These are phyloP conservation scores for Channa striata DNA, from an alignment of 2,797 vertebrate species.

Conservation along the genomic window DNA sequence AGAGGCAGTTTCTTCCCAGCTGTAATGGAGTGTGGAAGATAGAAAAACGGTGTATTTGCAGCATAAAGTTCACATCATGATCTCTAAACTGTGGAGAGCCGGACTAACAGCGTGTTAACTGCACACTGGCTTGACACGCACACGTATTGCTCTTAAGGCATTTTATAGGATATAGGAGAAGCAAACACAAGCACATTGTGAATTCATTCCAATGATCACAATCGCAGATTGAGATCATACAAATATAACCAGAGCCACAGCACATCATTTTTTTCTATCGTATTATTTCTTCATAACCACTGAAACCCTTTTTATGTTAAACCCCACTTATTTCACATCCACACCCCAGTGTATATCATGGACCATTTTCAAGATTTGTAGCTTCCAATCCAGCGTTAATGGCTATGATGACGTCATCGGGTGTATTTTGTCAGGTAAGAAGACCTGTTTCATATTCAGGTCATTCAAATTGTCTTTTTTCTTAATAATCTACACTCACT, in stretches of 20 bases:
- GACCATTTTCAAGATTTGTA: background rate
- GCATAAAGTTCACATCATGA: conserved; percentile 78
- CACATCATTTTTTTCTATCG: conserved; percentile 2
- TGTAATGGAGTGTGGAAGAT: conserved; percentile 84
- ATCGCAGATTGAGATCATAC: background rate
- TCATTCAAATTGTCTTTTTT: no score
- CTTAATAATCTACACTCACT: no score
- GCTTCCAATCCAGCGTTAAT: background rate
- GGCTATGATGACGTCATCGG: background rate
- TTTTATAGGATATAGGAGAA: conserved; percentile 24
- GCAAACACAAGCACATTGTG: background rate
- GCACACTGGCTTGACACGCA: conserved; percentile 36
- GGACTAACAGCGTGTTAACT: background rate
- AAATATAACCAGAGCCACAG: conserved; percentile 1
- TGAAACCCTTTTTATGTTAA: no score
- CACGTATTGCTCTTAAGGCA: conserved; percentile 11
- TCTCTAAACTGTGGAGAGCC: conserved; percentile 68
- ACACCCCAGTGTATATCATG: background rate
- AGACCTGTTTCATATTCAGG: no score
- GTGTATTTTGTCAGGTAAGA: background rate
- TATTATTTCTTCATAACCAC: no score
- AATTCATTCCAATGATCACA: background rate
- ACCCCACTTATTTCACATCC: background rate
- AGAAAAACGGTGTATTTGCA: conserved; percentile 78
- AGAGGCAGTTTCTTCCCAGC: conserved; percentile 79